Conservation (phyloP, 1,140 invertebrate species). For the Ceratina australensis region DNA sequence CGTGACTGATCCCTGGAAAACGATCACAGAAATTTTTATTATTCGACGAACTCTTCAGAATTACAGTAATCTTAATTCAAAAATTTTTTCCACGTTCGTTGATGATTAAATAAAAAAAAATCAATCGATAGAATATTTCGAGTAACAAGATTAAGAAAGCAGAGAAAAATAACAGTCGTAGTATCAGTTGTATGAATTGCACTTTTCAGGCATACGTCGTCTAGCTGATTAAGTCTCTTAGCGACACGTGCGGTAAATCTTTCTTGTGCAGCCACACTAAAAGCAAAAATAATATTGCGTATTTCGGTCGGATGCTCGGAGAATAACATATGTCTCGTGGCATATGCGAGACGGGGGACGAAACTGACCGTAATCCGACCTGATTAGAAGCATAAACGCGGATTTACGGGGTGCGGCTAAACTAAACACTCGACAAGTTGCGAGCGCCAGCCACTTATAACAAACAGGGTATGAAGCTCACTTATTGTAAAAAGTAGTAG, state of each 20-base stretch:
- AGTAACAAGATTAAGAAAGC: too few species aligned
- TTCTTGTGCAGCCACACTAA: not conserved
- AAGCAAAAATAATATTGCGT: constrained; percentile 36
- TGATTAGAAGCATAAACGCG: constrained; percentile 63
- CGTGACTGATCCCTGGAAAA: not conserved
- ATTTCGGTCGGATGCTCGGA: constrained; percentile 7
- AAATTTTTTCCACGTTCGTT: too few species aligned
- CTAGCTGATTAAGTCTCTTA: not conserved
- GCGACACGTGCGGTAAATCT: constrained; percentile 10
- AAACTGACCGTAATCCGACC: constrained; percentile 54
- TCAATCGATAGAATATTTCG: too few species aligned
- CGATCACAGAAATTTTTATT: not conserved
- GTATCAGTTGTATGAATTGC: not conserved
- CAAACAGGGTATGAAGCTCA: constrained; percentile 28
- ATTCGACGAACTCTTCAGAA: too few species aligned
- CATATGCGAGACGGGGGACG: constrained; percentile 24
- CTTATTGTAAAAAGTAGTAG: constrained; percentile 14
- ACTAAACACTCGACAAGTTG: constrained; percentile 71
- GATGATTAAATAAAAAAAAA: too few species aligned
- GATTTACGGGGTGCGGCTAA: constrained; percentile 47
- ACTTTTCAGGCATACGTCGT: not conserved
- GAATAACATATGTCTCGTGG: constrained; percentile 60
- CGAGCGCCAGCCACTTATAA: constrained; percentile 65
- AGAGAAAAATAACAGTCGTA: too few species aligned
- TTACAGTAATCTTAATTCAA: too few species aligned